Conservation (phyloP, 2,888 invertebrate species). For the Cryptus viduatorius region DNA sequence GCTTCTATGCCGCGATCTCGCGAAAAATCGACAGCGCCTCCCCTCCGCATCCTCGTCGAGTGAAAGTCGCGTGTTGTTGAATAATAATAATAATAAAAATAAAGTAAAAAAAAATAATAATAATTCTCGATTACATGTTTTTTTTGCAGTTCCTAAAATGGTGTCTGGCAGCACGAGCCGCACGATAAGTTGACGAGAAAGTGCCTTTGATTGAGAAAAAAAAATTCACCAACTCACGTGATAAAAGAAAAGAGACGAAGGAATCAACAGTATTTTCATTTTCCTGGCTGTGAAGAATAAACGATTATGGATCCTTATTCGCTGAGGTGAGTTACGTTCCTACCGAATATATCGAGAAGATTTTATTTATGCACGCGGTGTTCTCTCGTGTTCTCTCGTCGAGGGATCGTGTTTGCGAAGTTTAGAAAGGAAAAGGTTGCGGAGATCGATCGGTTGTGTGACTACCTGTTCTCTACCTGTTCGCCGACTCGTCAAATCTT, state of each 20-base stretch:
- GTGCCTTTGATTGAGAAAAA: constrained; percentile 40
- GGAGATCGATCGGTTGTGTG: constrained; percentile 23
- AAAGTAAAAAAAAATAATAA: neutral
- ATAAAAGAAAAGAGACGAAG: constrained; percentile 8
- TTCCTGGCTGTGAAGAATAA: constrained; percentile 66
- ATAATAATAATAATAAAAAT: neutral
- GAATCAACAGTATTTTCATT: constrained; percentile 61
- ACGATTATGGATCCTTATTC: constrained; percentile 81
- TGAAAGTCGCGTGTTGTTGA: neutral
- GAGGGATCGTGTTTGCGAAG: constrained; percentile 9
- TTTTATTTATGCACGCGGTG: neutral
- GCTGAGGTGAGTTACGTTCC: constrained; percentile 76
- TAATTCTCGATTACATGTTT: neutral
- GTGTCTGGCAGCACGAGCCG: constrained; percentile 57
- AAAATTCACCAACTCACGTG: constrained; percentile 1
- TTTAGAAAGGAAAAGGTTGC: constrained; percentile 57
- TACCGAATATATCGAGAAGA: constrained; percentile 9
- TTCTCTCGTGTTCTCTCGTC: neutral
- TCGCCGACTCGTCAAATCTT: constrained; percentile 5
- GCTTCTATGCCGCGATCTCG: neutral
- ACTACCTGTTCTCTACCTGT: constrained; percentile 42
- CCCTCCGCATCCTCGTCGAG: neutral
- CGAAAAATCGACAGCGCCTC: neutral
- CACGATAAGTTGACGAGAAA: constrained; percentile 69
- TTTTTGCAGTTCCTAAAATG: constrained; percentile 71